Conservation (phyloP, 2,888 invertebrate genomes). For the Acleris sparsana region DNA sequence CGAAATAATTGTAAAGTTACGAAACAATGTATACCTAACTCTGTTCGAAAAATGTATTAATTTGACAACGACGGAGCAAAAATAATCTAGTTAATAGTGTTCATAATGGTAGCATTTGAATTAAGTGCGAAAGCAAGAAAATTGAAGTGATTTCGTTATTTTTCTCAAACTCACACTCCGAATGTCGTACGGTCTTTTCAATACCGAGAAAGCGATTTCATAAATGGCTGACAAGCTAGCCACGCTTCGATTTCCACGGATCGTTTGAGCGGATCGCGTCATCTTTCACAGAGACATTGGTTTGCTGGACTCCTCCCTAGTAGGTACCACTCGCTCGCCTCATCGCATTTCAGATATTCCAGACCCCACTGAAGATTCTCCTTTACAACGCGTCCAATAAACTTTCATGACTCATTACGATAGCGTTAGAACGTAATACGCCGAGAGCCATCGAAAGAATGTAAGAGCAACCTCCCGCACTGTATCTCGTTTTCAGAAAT, state of each 20-base stretch:
- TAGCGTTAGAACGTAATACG: constrained; percentile 70
- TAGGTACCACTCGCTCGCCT: constrained; percentile 52
- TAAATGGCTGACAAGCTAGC: constrained; percentile 23
- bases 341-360: constrained; percentile 48
- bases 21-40: not conserved
- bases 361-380: constrained; percentile 60
- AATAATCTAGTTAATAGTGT: constrained; percentile 17
- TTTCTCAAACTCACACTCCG: constrained; percentile 18
- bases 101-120: constrained; percentile 24
- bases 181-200: constrained; percentile 20
- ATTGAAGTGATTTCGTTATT: constrained; percentile 18
- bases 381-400: constrained; percentile 68
- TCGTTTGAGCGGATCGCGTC: constrained; percentile 27
- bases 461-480: constrained; percentile 50
- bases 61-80: constrained; percentile 13
- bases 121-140: constrained; percentile 19
- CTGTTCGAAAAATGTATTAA: constrained; percentile 19
- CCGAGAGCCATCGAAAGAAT: constrained; percentile 62
- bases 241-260: constrained; percentile 37
- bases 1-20: too few relatives aligned
- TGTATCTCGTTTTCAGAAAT: constrained; percentile 53
- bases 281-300: constrained; percentile 14
- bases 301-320: constrained; percentile 42
- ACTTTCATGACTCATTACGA: constrained; percentile 74
- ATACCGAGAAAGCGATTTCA: constrained; percentile 25